These are phyloP conservation scores for Diarsia rubi DNA, from an alignment of 2,888 invertebrate species.

Conservation along the genomic window DNA sequence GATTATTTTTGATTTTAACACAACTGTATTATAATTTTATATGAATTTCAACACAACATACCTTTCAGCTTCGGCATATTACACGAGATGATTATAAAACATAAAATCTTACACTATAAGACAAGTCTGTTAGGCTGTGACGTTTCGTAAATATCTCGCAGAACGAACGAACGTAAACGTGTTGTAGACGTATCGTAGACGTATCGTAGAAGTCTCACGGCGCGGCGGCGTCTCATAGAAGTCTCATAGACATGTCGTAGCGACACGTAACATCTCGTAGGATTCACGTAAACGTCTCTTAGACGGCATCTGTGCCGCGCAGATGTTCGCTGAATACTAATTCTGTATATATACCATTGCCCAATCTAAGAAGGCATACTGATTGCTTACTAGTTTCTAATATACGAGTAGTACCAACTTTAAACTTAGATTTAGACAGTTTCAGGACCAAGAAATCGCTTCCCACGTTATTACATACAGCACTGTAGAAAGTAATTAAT, in stretches of 20 bases:
- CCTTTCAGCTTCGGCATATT: background rate
- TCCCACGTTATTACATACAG: slow-evolving; percentile 41
- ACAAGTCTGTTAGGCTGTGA: background rate
- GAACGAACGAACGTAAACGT: background rate
- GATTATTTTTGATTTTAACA: slow-evolving; percentile 23
- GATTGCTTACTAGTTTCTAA: background rate
- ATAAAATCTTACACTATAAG: background rate
- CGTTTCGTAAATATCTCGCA: background rate
- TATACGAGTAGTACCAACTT: background rate
- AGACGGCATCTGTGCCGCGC: background rate
- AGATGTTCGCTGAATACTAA: background rate
- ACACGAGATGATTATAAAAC: background rate
- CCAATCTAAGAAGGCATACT: background rate
- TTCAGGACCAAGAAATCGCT: slow-evolving; percentile 11
- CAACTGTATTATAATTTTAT: slow-evolving; percentile 8
- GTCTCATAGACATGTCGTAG: background rate
- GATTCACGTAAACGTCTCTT: background rate
- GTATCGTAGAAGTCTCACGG: background rate
- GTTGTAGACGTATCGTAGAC: background rate
- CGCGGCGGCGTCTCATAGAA: background rate
- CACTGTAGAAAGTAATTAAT: slow-evolving; percentile 52
- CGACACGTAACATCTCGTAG: background rate
- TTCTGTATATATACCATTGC: background rate
- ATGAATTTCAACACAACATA: background rate
- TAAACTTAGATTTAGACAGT: background rate